phyloP scores from a whole-genome alignment of 2,113 vertebrate species.

The Elephas maximus region DNA sequence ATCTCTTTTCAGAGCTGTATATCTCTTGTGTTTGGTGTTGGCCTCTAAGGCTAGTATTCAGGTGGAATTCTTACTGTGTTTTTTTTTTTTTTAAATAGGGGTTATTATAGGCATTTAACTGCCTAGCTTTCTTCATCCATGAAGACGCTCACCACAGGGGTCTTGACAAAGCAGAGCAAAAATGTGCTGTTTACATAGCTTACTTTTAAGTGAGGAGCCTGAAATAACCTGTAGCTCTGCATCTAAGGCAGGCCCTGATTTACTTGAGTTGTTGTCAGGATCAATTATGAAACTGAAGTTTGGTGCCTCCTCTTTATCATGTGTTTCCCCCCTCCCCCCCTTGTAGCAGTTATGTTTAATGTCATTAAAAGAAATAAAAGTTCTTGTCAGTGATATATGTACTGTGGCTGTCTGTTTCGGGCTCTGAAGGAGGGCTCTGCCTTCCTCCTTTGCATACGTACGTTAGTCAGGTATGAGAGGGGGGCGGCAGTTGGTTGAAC shows the following conservation, averaged over 20 bases:
- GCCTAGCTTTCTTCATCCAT: conserved; percentile 52
- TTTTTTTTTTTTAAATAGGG: conserved; percentile 36
- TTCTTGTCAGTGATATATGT: conserved; percentile 76
- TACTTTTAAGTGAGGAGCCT: conserved; percentile 50
- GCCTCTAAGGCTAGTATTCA: conserved; percentile 27
- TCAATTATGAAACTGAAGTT: conserved; percentile 76
- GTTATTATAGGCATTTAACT: conserved; percentile 67
- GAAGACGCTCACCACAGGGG: conserved; percentile 45
- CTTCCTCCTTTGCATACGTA: conserved; percentile 70
- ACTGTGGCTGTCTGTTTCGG: conserved; percentile 71
- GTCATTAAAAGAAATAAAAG: conserved; percentile 84
- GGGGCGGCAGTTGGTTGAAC: conserved; percentile 71
- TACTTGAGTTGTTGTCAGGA: conserved; percentile 70
- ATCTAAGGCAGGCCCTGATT: conserved; percentile 34
- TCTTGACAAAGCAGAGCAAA: conserved; percentile 73
- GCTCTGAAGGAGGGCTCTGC: conserved; percentile 60
- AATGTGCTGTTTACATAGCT: conserved; percentile 61
- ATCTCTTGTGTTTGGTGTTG: conserved; percentile 48
- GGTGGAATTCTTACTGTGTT: conserved; percentile 61
- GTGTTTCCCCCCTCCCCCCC: conserved; percentile 48
- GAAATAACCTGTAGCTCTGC: conserved; percentile 58
- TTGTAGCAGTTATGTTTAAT: conserved; percentile 79
- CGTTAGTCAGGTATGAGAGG: conserved; percentile 64
- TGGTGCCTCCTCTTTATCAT: conserved; percentile 75
- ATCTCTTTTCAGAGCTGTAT: conserved; percentile 53